Evolutionary conservation across 2,797 vertebrate genomes (phyloP), one percentile per base, ranked within the genome.

Genomic region (Cryptoprocta ferox): DNA sequence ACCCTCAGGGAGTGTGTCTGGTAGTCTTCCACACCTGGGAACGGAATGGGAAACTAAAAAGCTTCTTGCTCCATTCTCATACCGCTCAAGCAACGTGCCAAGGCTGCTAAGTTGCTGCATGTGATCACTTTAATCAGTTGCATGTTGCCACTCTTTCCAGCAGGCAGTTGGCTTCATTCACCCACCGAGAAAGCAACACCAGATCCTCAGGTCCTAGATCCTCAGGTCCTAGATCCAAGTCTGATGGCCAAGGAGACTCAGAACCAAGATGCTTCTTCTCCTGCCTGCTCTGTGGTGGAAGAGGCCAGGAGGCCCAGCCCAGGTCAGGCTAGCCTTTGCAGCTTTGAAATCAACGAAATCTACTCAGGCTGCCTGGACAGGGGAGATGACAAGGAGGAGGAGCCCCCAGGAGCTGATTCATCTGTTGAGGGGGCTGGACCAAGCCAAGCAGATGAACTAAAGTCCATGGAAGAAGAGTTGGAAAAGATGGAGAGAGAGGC

Each of bases 261-360:
- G 2, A 32, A 14, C 2, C 1, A 8, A 5, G 48, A 53, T 0
- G 4, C 32, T 50, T 19, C 87, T 95, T 71, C 75, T 91, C 37
- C 65, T 94, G 42, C n/a, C 28, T 66, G n/a, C 16, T 53, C 71
- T 73, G 80, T 70, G 88, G 66, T 9, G 1, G 92, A 97, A 13
- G 50, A 63, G 11, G 59, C 94, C 85, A 10, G 0, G 0, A 97
- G 94, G 75, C 66, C 61, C 63, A 98, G 97, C 1, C 88, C 97
- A 19, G 79, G 53, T 63, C 97, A 96, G 8, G 70, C 86, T 5
- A 99, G 98, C 93, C 98, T 99, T 50, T 76, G 82, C 79, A 99
- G 98, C 96, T 99, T 99, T 6, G 98, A 99, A 75, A 98, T 98
- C 76, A 98, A 98, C 48, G 98, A 99, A 97, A 97, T 98, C 68